Evolutionary conservation across 2,113 vertebrate genomes (phyloP), one percentile per base, ranked within the genome.

Genomic region (Taurulus bubalis): DNA sequence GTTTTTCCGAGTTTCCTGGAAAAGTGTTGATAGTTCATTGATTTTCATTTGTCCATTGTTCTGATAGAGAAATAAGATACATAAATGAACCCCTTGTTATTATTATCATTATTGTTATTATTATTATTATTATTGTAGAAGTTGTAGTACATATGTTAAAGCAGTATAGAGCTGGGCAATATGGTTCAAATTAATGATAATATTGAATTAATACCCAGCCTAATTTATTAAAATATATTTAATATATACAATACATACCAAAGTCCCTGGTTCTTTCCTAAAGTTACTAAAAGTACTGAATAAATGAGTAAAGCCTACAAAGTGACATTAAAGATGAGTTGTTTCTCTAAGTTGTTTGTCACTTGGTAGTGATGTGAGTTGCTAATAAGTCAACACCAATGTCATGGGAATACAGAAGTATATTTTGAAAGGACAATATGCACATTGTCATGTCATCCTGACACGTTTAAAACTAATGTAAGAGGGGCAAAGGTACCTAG

Each of bases 1-100:
- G 5, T 78, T 20, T 38, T 59, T 26, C 55, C 34, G 6, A 18
- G 5, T 78, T 75, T 64, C 38, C 6, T 26, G 15, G 28, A 78
- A 28, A 72, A 60, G 22, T 85, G 51, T 66, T 70, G 26, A 28
- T 55, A 56, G n/a, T 79, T 1, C 1, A 36, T 24, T 71, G 59
- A 49, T 64, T 71, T 71, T 49, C 1, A 62, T 22, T 67, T 1
- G 22, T 47, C 45, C 2, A 55, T 26, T 51, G 15, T 42, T 56
- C n/a, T 42, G 1, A 49, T 68, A 49, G 16, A 69, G 47, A 80
- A 26, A 68, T 34, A 0, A 64, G 20, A 53, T 36, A 36, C 10
- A 59, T 1, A 65, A 34, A 63, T 26, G 26, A 42, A 12, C 5
- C 12, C 58, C 28, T 69, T 40, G 14, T 63, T 59, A 18, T 70